A percentile compares a stretch with the other conserved stretches of the same genome.
These are phyloP conservation scores for Tenrec ecaudatus DNA, from an alignment of 2,113 vertebrate genomes.

Conservation along the genomic window DNA sequence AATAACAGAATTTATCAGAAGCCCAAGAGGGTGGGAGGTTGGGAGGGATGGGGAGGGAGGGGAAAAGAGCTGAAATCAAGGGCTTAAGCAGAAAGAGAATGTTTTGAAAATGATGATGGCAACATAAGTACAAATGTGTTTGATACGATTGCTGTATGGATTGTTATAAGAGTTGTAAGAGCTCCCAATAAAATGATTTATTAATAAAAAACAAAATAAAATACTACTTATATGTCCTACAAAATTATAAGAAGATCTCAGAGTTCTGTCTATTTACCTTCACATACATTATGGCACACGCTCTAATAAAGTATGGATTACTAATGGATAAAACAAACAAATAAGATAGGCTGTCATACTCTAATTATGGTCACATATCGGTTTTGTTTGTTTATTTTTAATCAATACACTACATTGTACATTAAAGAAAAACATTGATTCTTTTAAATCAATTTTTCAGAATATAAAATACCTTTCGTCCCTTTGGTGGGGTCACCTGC, in stretches of 20 bases:
- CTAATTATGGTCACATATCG: not conserved
- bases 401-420: not conserved
- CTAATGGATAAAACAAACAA: not conserved
- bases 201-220: too few relatives aligned
- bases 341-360: not conserved
- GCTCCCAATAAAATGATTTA: too few relatives aligned
- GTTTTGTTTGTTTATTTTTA: not conserved
- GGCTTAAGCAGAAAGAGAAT: too few relatives aligned
- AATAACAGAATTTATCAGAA: too few relatives aligned
- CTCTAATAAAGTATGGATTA: slow-evolving; percentile 20
- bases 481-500: slow-evolving; percentile 8
- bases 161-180: too few relatives aligned
- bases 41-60: too few relatives aligned
- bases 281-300: not conserved
- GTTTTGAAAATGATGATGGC: too few relatives aligned
- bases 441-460: slow-evolving; percentile 21
- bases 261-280: not conserved
- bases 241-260: slow-evolving; percentile 17
- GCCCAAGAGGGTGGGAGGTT: too few relatives aligned
- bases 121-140: too few relatives aligned
- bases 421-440: not conserved
- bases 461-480: not conserved
- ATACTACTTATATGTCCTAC: not conserved
- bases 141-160: too few relatives aligned
- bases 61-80: too few relatives aligned